These are phyloP conservation scores for Heliconius congener DNA, from an alignment of 1,140 invertebrate genomes.

Conservation along the genomic window DNA sequence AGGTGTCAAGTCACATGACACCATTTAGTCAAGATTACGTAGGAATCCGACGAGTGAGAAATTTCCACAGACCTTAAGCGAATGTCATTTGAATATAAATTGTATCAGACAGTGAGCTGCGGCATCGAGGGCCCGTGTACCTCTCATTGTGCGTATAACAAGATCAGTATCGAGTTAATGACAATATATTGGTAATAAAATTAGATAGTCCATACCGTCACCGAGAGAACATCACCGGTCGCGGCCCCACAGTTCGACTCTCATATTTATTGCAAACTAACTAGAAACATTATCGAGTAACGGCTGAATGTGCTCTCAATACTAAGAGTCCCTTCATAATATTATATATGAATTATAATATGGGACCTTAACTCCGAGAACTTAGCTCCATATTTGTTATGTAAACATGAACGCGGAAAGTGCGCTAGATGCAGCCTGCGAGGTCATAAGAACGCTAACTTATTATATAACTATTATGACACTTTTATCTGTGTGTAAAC, in stretches of 20 bases:
- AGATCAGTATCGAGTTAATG: slow-evolving; percentile 81
- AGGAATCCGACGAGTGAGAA: slow-evolving; percentile 77
- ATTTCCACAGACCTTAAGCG: slow-evolving; percentile 70
- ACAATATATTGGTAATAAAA: slow-evolving; percentile 82
- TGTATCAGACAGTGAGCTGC: slow-evolving; percentile 59
- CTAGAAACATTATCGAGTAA: slow-evolving; percentile 78
- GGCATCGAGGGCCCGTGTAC: slow-evolving; percentile 62
- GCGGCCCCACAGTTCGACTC: slow-evolving; percentile 56
- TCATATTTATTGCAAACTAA: slow-evolving; percentile 76
- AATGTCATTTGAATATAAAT: slow-evolving; percentile 81
- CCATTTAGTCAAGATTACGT: slow-evolving; percentile 76
- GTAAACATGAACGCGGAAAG: slow-evolving; percentile 53
- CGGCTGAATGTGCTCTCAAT: slow-evolving; percentile 63
- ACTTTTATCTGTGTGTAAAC: slow-evolving; percentile 72
- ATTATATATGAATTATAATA: slow-evolving; percentile 49
- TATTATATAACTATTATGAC: slow-evolving; percentile 79
- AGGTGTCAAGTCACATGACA: slow-evolving; percentile 51
- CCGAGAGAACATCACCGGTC: slow-evolving; percentile 64
- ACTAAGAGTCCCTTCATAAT: slow-evolving; percentile 50
- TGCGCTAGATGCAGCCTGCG: slow-evolving; percentile 68
- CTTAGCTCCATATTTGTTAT: slow-evolving; percentile 55
- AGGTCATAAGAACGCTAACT: slow-evolving; percentile 74
- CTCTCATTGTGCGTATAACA: slow-evolving; percentile 80
- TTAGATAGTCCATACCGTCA: slow-evolving; percentile 79
- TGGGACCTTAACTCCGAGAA: slow-evolving; percentile 58